Base-by-base conservation (phyloP, 2,888 invertebrate genomes). In the Gerosis bhagava region DNA sequence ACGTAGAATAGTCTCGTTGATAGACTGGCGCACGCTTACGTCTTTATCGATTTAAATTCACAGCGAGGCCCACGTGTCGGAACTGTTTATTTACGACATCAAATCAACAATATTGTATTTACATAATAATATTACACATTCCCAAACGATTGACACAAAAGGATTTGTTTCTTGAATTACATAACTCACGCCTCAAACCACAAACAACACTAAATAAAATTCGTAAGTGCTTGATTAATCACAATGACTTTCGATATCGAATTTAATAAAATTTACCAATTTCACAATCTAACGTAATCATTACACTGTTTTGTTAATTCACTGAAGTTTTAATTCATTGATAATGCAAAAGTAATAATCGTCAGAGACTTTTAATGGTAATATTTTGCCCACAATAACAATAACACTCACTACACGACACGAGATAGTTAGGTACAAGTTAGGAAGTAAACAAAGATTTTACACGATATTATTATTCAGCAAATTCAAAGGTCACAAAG, bases 361-460 rank as follows among this genome's bases (percentile, higher is more conserved):
- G 44, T 25, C 34, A 25, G 36, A 29, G 45, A 37, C 32, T 41
- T 34, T 35, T 49, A 47, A 46, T 62, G 64, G 69, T 67, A 64
- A 68, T 70, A 71, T 72, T 69, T 69, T 61, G 62, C 65, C 59
- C 71, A 84, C 83, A 84, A 83, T 77, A 83, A 86, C 86, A 88
- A 86, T 82, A 87, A 86, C 87, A 87, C 80, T 81, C 65, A n/a
- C n/a, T n/a, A n/a, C n/a, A n/a, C n/a, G n/a, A n/a, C 73, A 67
- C 66, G 71, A 67, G 70, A 63, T 55, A n/a, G n/a, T n/a, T n/a
- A n/a, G n/a, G n/a, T n/a, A 68, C 67, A 67, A 67, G 64, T 70
- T 68, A 74, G 63, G 72, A 82, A 83, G 87, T 87, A 88, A 87
- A 87, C 87, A 88, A 87, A 86, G 86, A 83, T 82, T 76, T 73